phyloP scores from a whole-genome alignment of 2,113 vertebrate genomes.

The Nansenia antarctica region DNA sequence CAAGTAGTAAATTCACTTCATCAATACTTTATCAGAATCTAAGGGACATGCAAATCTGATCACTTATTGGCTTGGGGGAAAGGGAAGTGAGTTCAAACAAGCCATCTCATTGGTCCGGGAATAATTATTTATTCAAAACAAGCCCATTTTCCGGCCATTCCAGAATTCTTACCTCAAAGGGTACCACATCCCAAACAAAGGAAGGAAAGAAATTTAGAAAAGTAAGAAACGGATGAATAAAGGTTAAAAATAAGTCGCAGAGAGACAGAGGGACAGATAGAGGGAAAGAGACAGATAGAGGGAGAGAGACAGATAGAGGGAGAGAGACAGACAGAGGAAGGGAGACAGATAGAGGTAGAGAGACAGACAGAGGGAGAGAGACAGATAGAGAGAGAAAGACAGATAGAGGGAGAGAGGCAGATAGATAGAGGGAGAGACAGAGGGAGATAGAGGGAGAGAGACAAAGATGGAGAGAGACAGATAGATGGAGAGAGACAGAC shows the following conservation, averaged over 20 bases:
- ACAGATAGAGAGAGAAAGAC: constrained; percentile 23
- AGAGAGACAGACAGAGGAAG: constrained; percentile 24
- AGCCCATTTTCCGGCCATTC: constrained; percentile 71
- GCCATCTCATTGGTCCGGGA: constrained; percentile 25
- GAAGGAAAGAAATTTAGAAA: constrained; percentile 78
- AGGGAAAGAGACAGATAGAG: constrained; percentile 5
- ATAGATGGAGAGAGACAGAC: neutral
- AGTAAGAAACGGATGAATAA: constrained; percentile 67
- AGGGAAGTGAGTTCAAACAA: constrained; percentile 40
- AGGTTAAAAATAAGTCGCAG: constrained; percentile 63
- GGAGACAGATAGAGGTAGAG: constrained; percentile 42
- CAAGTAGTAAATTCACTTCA: too few species aligned
- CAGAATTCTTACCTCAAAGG: constrained; percentile 90
- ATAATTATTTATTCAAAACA: constrained; percentile 32
- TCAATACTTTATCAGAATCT: too few species aligned
- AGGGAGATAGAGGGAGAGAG: constrained; percentile 21
- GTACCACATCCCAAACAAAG: constrained; percentile 92
- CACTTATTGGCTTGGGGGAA: constrained; percentile 55
- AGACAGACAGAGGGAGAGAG: constrained; percentile 36
- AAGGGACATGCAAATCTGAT: neutral
- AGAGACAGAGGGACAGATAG: too few species aligned
- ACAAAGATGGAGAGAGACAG: constrained; percentile 24
- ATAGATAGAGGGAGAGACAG: neutral
- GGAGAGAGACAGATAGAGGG: neutral
- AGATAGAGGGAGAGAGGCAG: neutral